A percentile compares a stretch with the other conserved stretches of the same genome.
Evolutionary conservation across 1,140 invertebrate species (phyloP).

Genomic region (Leptinotarsa undecemlineata): DNA sequence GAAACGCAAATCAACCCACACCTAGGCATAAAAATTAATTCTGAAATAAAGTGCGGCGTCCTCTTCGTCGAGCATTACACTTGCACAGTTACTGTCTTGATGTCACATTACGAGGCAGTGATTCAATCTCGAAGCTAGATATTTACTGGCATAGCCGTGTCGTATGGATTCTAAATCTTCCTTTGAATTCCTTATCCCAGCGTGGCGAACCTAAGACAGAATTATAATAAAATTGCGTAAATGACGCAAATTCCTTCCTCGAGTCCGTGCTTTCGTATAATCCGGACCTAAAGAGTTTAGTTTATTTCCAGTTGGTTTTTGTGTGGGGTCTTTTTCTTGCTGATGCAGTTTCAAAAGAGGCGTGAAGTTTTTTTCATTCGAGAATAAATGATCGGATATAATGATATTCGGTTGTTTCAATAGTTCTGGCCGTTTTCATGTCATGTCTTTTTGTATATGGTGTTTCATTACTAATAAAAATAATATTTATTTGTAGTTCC

Average conservation of each 20-base stretch:
- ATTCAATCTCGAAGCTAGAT: background rate
- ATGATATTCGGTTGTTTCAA: too few species aligned
- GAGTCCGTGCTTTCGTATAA: background rate
- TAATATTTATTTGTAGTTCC: too few species aligned
- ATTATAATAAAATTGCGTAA: background rate
- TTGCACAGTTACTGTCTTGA: background rate
- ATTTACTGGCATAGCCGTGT: background rate
- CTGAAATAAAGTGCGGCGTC: too few species aligned
- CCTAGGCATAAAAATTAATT: too few species aligned
- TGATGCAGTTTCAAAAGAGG: too few species aligned
- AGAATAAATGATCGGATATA: too few species aligned
- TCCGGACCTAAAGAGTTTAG: slow-evolving; percentile 2
- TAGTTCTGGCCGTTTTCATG: too few species aligned
- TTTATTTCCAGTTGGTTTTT: background rate
- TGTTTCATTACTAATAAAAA: too few species aligned
- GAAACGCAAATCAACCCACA: too few species aligned
- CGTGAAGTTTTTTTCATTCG: too few species aligned
- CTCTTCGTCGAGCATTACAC: background rate
- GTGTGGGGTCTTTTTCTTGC: background rate
- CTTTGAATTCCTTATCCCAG: background rate
- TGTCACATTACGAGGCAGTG: background rate
- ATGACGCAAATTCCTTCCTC: background rate
- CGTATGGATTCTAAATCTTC: background rate
- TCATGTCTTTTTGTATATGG: too few species aligned
- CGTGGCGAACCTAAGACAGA: background rate